Base-by-base conservation (phyloP, 2,113 vertebrate species). In the Eurystomus gularis region DNA sequence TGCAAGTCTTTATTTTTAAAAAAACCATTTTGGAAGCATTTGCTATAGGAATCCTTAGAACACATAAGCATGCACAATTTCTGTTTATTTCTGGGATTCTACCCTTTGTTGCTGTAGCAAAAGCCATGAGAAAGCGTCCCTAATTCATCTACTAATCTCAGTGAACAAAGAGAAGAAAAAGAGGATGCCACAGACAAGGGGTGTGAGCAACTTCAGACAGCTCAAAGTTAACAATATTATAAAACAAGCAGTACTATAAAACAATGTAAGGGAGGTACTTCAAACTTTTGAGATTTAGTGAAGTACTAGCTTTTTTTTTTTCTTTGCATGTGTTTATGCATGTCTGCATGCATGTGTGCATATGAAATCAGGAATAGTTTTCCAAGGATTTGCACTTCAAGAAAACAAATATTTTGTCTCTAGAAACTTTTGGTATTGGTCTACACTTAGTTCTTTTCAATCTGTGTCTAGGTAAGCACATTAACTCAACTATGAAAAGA, bases 331-430 rank as follows among this genome's bases (percentile, higher is more conserved):
- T 12, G 7, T 48, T n/a, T n/a, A n/a, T n/a, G n/a, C n/a, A n/a
- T n/a, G n/a, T n/a, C n/a, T n/a, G 6, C 18, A 12, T 28, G 12
- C 8, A 6, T 1, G 0, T 12, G 7, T 48, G 11, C 2, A 0
- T 52, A 7, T 11, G 51, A 78, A 81, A 60, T 8, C 13, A 84
- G 29, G 62, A 11, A n/a, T 1, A 42, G 16, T 39, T 79, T 84
- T 64, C 57, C 35, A 72, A 70, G 25, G 44, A 26, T 31, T 72
- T 25, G 19, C 52, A 19, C 25, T 60, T 84, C 29, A 75, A 51
- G 33, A 55, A 52, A 84, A 37, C 4, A 42, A 82, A 44, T 5
- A 37, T 35, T 48, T 71, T 13, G 4, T 6, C 69, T 86, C 37
- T 65, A 42, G 35, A 78, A 78, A 76, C 4, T 18, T 77, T 64